These are phyloP conservation scores for Papilio protenor DNA, from an alignment of 2,888 invertebrate species.

Conservation along the genomic window DNA sequence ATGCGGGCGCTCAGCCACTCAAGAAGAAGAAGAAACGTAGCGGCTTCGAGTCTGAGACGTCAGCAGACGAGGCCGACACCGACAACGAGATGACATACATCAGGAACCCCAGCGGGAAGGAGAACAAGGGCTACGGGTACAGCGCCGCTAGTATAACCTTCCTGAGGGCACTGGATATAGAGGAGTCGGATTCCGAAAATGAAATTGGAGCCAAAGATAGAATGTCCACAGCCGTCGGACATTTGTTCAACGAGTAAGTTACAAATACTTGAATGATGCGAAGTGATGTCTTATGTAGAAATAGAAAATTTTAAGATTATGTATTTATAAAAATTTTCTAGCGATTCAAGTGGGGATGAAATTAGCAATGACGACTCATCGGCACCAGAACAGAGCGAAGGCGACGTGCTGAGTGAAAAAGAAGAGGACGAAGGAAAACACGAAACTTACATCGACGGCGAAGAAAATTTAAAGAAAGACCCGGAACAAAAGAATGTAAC, in stretches of 20 bases:
- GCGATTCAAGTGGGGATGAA: constrained; percentile 77
- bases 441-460: constrained; percentile 67
- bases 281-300: neutral
- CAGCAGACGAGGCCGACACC: constrained; percentile 85
- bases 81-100: constrained; percentile 86
- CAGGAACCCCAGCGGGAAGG: constrained; percentile 68
- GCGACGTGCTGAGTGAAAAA: constrained; percentile 57
- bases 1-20: constrained; percentile 56
- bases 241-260: constrained; percentile 89
- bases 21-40: constrained; percentile 67
- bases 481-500: constrained; percentile 70
- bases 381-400: constrained; percentile 71
- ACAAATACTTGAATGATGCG: neutral
- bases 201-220: constrained; percentile 89
- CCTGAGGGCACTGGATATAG: constrained; percentile 79
- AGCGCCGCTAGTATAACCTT: constrained; percentile 81
- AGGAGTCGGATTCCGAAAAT: constrained; percentile 90
- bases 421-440: constrained; percentile 64
- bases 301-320: neutral
- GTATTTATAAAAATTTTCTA: constrained; percentile 46
- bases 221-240: constrained; percentile 88
- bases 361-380: constrained; percentile 75
- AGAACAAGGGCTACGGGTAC: constrained; percentile 67
- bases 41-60: constrained; percentile 83
- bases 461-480: constrained; percentile 61